phyloP scores from a whole-genome alignment of 2,888 invertebrate species.

The Nematopogon swammerdamellus region DNA sequence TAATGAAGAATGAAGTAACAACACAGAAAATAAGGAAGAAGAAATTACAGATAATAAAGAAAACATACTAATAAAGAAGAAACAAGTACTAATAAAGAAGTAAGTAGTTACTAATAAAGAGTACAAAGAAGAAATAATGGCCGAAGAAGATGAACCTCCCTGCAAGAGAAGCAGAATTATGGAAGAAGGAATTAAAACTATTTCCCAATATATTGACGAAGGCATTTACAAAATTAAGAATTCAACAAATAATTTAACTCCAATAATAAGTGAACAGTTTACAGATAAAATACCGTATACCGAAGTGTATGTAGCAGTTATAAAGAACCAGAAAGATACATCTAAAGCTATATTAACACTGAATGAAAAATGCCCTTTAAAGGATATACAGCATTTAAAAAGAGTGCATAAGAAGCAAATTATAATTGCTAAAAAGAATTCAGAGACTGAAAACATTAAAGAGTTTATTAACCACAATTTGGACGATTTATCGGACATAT shows the following conservation, averaged over 20 bases:
- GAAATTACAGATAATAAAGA: background rate
- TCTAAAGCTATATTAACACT: slow-evolving; percentile 60
- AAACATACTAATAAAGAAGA: background rate
- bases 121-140: background rate
- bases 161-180: background rate
- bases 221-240: slow-evolving; percentile 20
- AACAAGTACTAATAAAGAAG: background rate
- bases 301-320: slow-evolving; percentile 58
- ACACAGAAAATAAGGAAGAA: background rate
- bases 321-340: slow-evolving; percentile 59
- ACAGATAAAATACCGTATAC: slow-evolving; percentile 41
- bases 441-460: slow-evolving; percentile 29
- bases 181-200: background rate
- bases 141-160: background rate
- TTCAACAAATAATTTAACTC: slow-evolving; percentile 28
- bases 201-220: slow-evolving; percentile 16
- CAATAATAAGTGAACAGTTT: slow-evolving; percentile 56
- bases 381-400: slow-evolving; percentile 67
- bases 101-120: background rate
- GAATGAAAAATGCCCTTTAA: slow-evolving; percentile 57
- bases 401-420: slow-evolving; percentile 62
- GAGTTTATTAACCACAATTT: slow-evolving; percentile 31
- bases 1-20: background rate
- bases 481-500: slow-evolving; percentile 40
- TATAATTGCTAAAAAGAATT: slow-evolving; percentile 40